Evolutionary conservation across 2,888 invertebrate species (phyloP).

Genomic region (Sesia apiformis): DNA sequence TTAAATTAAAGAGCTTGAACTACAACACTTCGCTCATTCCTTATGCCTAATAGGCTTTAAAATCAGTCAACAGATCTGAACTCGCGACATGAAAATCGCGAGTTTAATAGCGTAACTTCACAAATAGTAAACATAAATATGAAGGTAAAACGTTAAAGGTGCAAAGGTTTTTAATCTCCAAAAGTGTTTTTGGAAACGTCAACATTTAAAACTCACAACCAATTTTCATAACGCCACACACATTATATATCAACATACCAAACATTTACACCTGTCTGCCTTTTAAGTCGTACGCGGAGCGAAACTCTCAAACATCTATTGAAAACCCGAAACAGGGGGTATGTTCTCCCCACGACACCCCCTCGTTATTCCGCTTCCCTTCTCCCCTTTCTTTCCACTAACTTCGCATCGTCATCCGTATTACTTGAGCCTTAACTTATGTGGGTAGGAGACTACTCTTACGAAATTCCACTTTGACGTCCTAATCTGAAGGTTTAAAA

Average conservation of each 20-base stretch:
- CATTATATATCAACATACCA: slow-evolving; percentile 3
- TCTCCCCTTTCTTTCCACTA: slow-evolving; percentile 71
- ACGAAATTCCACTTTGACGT: slow-evolving; percentile 17
- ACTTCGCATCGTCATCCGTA: slow-evolving; percentile 73
- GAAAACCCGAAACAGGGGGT: slow-evolving; percentile 72
- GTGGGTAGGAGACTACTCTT: slow-evolving; percentile 40
- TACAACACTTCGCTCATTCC: too few relatives aligned
- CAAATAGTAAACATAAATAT: too few relatives aligned
- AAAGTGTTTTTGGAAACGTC: too few relatives aligned
- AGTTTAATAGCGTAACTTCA: too few relatives aligned
- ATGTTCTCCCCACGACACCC: slow-evolving; percentile 31
- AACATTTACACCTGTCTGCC: slow-evolving; percentile 49
- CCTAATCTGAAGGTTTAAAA: slow-evolving; percentile 12
- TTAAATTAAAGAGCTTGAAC: too few relatives aligned
- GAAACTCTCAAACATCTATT: slow-evolving; percentile 69
- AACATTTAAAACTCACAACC: background rate
- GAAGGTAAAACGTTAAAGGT: too few relatives aligned
- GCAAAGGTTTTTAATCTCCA: too few relatives aligned
- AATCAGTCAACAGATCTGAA: too few relatives aligned
- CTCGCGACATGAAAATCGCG: too few relatives aligned
- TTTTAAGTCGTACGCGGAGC: slow-evolving; percentile 54
- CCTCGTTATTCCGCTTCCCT: slow-evolving; percentile 56
- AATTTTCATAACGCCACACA: background rate
- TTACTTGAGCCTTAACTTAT: slow-evolving; percentile 72
- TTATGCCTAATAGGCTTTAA: too few relatives aligned